Evolutionary conservation across 2,888 invertebrate genomes (phyloP), one percentile per base, ranked within the genome.

Genomic region (Lymantria dispar): DNA sequence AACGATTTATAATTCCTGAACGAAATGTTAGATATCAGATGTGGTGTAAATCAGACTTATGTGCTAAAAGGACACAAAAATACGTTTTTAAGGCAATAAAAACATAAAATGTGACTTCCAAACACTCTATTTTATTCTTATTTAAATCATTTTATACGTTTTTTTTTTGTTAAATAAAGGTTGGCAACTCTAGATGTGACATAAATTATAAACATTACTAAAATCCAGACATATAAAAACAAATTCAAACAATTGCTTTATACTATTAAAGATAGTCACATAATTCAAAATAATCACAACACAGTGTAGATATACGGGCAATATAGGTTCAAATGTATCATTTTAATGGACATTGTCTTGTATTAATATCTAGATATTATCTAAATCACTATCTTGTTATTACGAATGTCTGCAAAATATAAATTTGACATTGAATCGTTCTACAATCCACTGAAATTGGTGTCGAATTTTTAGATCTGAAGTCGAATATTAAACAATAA

Each of bases 311-410:
- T 37, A 47, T 53, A 52, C 43, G 41, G 41, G 41, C n/a, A 36
- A 45, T 41, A 55, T 56, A 44, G 51, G 42, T 53, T 52, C 50
- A 53, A 58, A 66, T 66, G 57, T 58, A 64, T 66, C 66, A 66
- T 58, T 52, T 56, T 60, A 66, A 66, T 66, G 58, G 68, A 54
- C 60, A 9, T 56, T 68, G 62, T 64, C 59, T 66, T 9, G 37
- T 64, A 66, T 66, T 64, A 62, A 50, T 53, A 58, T 63, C 48
- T 48, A 53, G 62, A 68, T 64, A 56, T 7, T 14, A 65, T 61
- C 62, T 62, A 50, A 62, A 64, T 68, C 57, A 55, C 57, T 59
- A 62, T 68, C 68, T 56, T 46, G 48, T 12, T 47, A 36, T 56
- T 64, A 53, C 55, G 54, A 64, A 54, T 36, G 67, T 43, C 49